Evolutionary conservation across 2,797 vertebrate species (phyloP).

Genomic region (Anguilla megastoma): DNA sequence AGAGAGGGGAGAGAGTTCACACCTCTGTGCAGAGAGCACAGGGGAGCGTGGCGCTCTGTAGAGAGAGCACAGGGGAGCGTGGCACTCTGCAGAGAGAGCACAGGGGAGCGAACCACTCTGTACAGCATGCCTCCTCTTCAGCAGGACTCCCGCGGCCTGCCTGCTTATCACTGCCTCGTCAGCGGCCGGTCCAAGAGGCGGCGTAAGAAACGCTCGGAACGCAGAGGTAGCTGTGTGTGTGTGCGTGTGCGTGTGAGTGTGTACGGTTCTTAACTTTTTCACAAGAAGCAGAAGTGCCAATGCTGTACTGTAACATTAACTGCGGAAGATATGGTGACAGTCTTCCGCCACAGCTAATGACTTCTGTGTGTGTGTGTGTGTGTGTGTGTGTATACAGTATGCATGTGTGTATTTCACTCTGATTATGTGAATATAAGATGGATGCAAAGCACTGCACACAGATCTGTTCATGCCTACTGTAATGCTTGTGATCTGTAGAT

Average conservation of each 20-base stretch:
- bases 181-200: constrained; percentile 65
- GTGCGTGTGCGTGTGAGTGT: not conserved
- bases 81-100: too few relatives aligned
- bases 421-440: too few relatives aligned
- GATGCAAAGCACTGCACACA: too few relatives aligned
- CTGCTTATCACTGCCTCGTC: constrained; percentile 48
- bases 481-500: too few relatives aligned
- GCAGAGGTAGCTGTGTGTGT: constrained; percentile 68
- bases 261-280: not conserved
- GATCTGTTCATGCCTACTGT: too few relatives aligned
- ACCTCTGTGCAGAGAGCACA: not conserved
- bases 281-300: not conserved
- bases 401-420: too few relatives aligned
- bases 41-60: too few relatives aligned
- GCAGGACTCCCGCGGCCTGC: constrained; percentile 42
- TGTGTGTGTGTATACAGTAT: too few relatives aligned
- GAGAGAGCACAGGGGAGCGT: constrained; percentile 5
- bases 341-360: too few relatives aligned
- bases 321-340: not conserved
- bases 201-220: constrained; percentile 70
- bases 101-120: not conserved
- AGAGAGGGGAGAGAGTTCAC: constrained; percentile 6
- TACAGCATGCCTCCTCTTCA: constrained; percentile 60
- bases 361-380: not conserved
- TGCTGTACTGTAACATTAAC: not conserved